Evolutionary conservation across 2,797 vertebrate genomes (phyloP).

Genomic region (Epinephelus awoara): DNA sequence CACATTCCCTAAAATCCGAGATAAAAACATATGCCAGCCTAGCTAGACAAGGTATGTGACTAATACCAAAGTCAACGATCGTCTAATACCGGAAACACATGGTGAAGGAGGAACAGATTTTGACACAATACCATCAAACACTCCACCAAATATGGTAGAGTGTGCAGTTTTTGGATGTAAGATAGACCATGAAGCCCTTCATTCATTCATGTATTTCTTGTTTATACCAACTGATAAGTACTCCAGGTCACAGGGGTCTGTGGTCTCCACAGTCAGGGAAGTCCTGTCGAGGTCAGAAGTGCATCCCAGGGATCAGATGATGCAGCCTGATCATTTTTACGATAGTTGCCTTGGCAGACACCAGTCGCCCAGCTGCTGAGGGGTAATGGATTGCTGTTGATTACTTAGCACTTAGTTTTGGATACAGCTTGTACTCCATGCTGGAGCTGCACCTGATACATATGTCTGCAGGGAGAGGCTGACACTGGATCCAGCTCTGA

Average conservation of each 20-base stretch:
- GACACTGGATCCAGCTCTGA: neutral
- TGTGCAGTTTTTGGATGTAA: no score
- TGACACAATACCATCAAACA: no score
- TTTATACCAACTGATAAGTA: neutral
- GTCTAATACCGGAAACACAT: no score
- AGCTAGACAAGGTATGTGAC: no score
- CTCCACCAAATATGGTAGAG: no score
- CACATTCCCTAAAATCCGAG: no score
- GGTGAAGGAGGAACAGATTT: no score
- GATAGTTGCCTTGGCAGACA: neutral
- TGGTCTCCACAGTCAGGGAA: neutral
- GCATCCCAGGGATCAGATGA: conserved; percentile 19
- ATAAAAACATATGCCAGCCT: no score
- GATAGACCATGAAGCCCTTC: neutral
- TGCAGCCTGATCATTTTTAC: neutral
- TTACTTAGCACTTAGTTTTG: neutral
- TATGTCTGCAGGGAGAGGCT: conserved; percentile 24
- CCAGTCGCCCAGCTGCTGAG: conserved; percentile 18
- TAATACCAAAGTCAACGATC: no score
- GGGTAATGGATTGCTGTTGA: conserved; percentile 19
- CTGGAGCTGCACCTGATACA: neutral
- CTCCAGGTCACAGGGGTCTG: neutral
- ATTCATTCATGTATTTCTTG: neutral
- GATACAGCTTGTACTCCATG: conserved; percentile 3
- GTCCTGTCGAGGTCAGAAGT: neutral